Conservation (phyloP, 2,797 vertebrate species). For the Thamnophis elegans region DNA sequence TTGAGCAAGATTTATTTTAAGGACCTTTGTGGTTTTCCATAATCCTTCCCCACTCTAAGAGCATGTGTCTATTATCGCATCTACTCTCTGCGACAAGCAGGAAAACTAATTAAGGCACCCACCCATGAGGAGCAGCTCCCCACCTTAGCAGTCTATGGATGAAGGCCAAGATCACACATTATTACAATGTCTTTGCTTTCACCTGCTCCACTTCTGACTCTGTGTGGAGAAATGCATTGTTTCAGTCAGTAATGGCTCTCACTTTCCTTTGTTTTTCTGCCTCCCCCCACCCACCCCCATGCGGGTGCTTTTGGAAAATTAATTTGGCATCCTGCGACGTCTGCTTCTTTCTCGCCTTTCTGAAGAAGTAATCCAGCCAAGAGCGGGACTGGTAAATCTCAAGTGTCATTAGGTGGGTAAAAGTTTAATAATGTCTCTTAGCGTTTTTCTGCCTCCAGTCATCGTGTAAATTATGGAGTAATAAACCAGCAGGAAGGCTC, state of each 20-base stretch:
- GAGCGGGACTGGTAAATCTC: neutral
- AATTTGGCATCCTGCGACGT: neutral
- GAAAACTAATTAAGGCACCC: neutral
- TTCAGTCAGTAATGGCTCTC: neutral
- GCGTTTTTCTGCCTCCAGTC: slow-evolving; percentile 9
- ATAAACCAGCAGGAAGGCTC: slow-evolving; percentile 1
- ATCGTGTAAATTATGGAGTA: slow-evolving; percentile 17
- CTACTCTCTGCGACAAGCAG: neutral
- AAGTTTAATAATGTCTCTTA: slow-evolving; percentile 25
- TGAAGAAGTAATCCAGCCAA: neutral
- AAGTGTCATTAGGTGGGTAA: neutral
- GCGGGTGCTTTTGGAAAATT: neutral
- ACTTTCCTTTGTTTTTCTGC: neutral
- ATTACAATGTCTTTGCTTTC: fast-evolving
- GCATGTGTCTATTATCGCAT: too few species aligned
- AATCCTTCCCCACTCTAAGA: neutral
- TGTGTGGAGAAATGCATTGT: neutral
- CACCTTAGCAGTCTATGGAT: neutral
- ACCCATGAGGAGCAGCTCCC: neutral
- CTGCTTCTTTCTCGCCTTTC: neutral
- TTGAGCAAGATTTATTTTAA: neutral
- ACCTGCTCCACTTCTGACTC: fast-evolving
- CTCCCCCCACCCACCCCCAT: neutral
- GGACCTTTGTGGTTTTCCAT: neutral
- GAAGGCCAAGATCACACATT: neutral